These are phyloP conservation scores for Hirtodrosophila cameraria DNA, from an alignment of 2,888 invertebrate genomes.

Conservation along the genomic window DNA sequence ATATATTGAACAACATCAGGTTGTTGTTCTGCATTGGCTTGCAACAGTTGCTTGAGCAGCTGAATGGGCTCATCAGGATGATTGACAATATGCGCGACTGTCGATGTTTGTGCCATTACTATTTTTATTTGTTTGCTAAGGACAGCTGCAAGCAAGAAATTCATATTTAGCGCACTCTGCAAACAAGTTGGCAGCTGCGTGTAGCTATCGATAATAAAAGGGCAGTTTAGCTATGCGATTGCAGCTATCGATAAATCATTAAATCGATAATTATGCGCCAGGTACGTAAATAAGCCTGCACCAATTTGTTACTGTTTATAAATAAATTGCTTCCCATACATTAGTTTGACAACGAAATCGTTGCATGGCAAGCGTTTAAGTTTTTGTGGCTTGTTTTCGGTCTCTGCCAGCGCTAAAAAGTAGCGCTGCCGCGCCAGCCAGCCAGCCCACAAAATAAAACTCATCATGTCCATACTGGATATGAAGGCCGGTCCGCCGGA, in stretches of 20 bases:
- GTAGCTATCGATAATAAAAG: neutral
- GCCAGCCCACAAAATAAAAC: neutral
- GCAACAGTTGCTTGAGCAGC: constrained; percentile 69
- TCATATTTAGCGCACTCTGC: constrained; percentile 10
- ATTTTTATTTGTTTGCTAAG: neutral
- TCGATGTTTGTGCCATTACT: constrained; percentile 44
- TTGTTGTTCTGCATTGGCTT: constrained; percentile 5
- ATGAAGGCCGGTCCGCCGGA: constrained; percentile 81
- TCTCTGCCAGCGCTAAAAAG: constrained; percentile 2
- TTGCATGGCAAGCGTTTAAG: constrained; percentile 46
- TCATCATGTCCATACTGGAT: constrained; percentile 82
- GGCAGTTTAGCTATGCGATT: neutral
- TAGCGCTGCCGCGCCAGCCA: neutral
- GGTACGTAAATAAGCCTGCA: constrained; percentile 39
- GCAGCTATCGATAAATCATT: constrained; percentile 12
- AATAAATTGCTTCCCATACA: constrained; percentile 36
- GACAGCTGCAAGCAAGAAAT: neutral
- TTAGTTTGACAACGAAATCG: constrained; percentile 42
- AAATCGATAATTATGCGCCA: constrained; percentile 17
- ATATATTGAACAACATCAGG: constrained; percentile 48
- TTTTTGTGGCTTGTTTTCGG: constrained; percentile 11
- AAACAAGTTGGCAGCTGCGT: constrained; percentile 42
- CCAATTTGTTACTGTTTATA: constrained; percentile 55
- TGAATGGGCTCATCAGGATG: constrained; percentile 64
- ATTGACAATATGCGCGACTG: constrained; percentile 62